Evolutionary conservation across 2,888 invertebrate species (phyloP).

Genomic region (Deladenus siricidicola): DNA sequence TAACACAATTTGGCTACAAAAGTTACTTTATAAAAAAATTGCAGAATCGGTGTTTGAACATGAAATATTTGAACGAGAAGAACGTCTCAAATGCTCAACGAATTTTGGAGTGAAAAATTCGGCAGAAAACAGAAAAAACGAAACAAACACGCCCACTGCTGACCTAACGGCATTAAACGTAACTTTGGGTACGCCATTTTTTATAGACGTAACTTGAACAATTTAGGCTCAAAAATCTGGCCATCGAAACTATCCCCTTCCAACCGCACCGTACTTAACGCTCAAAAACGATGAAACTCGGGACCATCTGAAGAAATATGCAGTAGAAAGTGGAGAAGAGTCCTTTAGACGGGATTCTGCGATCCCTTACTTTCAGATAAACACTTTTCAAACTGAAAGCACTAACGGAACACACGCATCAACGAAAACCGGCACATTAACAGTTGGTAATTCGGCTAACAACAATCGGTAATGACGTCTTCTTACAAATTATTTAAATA

Average conservation of each 20-base stretch:
- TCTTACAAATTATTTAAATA: neutral
- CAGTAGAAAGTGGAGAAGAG: too few relatives aligned
- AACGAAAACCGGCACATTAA: neutral
- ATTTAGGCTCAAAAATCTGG: neutral
- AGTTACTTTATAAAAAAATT: too few relatives aligned
- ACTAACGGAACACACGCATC: neutral
- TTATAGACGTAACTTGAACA: neutral
- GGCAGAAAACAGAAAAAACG: neutral
- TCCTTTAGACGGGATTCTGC: too few relatives aligned
- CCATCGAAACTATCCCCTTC: neutral
- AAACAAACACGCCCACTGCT: neutral
- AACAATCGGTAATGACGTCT: neutral
- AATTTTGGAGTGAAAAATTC: neutral
- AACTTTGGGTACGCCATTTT: too few relatives aligned
- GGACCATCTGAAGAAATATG: too few relatives aligned
- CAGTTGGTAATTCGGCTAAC: too few relatives aligned
- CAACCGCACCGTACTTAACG: constrained; percentile 2
- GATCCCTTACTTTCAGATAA: constrained; percentile 3
- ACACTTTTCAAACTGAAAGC: constrained; percentile 2
- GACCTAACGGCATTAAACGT: too few relatives aligned
- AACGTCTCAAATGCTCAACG: neutral
- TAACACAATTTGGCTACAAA: neutral
- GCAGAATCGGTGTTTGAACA: neutral
- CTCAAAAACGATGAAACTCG: neutral
- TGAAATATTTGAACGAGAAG: neutral